Conservation (phyloP, 2,888 invertebrate species). For the Spilarctia lutea region DNA sequence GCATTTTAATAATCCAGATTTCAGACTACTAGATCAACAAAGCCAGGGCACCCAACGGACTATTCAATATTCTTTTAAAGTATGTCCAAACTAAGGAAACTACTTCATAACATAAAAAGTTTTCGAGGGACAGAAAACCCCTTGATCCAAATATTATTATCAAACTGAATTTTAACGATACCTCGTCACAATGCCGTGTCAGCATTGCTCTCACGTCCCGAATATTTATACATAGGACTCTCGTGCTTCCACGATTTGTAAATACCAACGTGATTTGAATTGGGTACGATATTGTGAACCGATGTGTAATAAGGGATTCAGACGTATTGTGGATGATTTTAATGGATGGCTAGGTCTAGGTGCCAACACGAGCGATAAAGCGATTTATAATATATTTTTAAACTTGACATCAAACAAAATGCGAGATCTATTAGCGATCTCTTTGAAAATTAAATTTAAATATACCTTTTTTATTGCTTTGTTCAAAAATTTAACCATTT, state of each 20-base stretch:
- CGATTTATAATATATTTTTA: neutral
- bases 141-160: slow-evolving; percentile 15
- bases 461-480: neutral
- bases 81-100: neutral
- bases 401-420: neutral
- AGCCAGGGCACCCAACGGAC: neutral
- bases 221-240: slow-evolving; percentile 36
- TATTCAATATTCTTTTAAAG: neutral
- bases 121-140: slow-evolving; percentile 4
- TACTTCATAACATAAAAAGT: neutral
- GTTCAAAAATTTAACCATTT: neutral
- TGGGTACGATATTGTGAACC: slow-evolving; percentile 26
- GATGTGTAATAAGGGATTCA: slow-evolving; percentile 24
- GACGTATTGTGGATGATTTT: slow-evolving; percentile 19
- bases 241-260: slow-evolving; percentile 39
- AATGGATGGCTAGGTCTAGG: slow-evolving; percentile 1
- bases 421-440: no score
- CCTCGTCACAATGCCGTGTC: slow-evolving; percentile 27
- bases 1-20: no score
- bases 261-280: slow-evolving; percentile 48
- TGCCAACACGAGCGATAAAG: neutral
- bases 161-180: slow-evolving; percentile 35
- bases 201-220: slow-evolving; percentile 40
- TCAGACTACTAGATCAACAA: no score
- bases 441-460: neutral